Evolutionary conservation across 2,888 invertebrate species (phyloP).

Genomic region (Cheilosia grossa): DNA sequence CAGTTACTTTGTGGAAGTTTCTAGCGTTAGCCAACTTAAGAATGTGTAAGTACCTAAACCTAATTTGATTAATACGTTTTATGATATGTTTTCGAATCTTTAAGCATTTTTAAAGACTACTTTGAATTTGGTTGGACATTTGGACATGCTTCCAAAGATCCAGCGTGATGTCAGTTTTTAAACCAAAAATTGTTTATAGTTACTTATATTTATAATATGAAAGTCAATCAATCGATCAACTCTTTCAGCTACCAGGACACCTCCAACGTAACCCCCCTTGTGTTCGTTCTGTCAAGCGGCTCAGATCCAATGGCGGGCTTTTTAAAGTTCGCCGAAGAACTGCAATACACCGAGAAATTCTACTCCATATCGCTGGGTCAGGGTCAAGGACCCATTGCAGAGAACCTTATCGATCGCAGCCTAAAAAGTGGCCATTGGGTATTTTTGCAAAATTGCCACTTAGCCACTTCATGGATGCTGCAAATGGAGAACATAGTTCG

Average conservation of each 20-base stretch:
- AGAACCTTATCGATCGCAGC: conserved; percentile 90
- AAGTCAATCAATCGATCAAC: background rate
- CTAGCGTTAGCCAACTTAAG: conserved; percentile 84
- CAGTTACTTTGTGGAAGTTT: conserved; percentile 91
- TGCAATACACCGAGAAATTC: conserved; percentile 88
- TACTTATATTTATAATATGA: too few relatives aligned
- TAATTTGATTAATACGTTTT: conserved; percentile 60
- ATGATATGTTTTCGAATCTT: conserved; percentile 1
- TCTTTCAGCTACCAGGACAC: conserved; percentile 88
- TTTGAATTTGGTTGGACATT: too few relatives aligned
- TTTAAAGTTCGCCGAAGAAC: conserved; percentile 90
- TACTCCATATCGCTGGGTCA: conserved; percentile 94
- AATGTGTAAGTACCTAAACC: conserved; percentile 78
- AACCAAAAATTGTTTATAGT: too few relatives aligned
- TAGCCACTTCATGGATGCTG: conserved; percentile 97
- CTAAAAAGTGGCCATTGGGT: conserved; percentile 93
- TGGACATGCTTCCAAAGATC: too few relatives aligned
- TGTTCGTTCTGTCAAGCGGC: conserved; percentile 94
- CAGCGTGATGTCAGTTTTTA: too few relatives aligned
- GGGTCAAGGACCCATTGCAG: conserved; percentile 95
- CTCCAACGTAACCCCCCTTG: conserved; percentile 89
- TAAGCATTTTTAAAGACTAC: too few relatives aligned
- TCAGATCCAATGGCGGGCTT: conserved; percentile 94
- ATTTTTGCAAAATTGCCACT: conserved; percentile 95
- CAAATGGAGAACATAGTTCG: conserved; percentile 91